These are phyloP conservation scores for Pyrgilauda ruficollis DNA, from an alignment of 2,113 vertebrate genomes.

Conservation along the genomic window DNA sequence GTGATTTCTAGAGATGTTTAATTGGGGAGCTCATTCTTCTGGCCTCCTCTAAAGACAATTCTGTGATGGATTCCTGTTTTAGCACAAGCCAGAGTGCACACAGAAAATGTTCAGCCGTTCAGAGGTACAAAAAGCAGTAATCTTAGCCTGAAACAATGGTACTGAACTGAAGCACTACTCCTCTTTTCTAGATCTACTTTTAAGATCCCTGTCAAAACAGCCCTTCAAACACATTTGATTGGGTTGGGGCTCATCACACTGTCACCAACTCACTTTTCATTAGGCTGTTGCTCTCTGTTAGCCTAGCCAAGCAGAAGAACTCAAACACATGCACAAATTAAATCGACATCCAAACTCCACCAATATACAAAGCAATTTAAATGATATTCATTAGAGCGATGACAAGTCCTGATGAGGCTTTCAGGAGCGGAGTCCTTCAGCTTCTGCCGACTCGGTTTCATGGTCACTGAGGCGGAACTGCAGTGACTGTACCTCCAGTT, in stretches of 20 bases:
- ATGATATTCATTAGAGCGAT: conserved; percentile 99
- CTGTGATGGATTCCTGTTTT: not conserved
- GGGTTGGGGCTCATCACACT: conserved; percentile 89
- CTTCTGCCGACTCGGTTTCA: conserved; percentile 87
- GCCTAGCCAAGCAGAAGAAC: conserved; percentile 97
- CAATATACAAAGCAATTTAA: conserved; percentile 99
- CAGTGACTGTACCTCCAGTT: conserved; percentile 80
- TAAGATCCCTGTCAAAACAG: conserved; percentile 84
- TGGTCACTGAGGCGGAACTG: conserved; percentile 82
- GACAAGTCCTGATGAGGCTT: conserved; percentile 99
- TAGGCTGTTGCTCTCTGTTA: conserved; percentile 91
- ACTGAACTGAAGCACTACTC: conserved; percentile 62
- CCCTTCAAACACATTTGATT: conserved; percentile 89
- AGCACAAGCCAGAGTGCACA: not conserved
- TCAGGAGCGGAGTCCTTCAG: conserved; percentile 89
- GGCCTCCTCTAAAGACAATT: not conserved
- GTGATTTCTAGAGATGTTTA: not conserved
- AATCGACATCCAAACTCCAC: conserved; percentile 99
- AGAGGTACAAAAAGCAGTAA: conserved; percentile 15
- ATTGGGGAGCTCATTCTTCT: not conserved
- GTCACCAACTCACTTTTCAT: conserved; percentile 96
- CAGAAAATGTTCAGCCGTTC: not conserved
- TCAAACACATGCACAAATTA: conserved; percentile 99
- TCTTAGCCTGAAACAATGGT: conserved; percentile 23
- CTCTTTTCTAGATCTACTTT: conserved; percentile 71